Evolutionary conservation across 2,888 invertebrate species (phyloP).

Genomic region (Adela reaumurella): DNA sequence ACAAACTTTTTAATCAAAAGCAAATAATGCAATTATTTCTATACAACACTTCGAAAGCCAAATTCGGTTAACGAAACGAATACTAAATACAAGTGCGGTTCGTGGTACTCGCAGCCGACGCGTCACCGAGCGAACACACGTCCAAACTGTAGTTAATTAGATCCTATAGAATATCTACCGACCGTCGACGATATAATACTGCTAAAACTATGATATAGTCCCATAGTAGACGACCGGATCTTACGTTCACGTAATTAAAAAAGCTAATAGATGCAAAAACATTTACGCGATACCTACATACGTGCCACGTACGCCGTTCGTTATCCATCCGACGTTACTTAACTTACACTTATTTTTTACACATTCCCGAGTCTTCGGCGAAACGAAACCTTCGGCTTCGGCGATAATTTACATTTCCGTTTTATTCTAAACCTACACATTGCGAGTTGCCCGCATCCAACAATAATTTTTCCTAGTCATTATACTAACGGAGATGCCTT

Average conservation of each 20-base stretch:
- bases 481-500: too few relatives aligned
- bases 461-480: too few relatives aligned
- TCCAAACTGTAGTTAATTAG: slow-evolving; percentile 14
- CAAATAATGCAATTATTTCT: too few relatives aligned
- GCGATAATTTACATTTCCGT: not conserved
- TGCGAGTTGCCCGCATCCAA: too few relatives aligned
- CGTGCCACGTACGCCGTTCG: slow-evolving; percentile 19
- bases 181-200: slow-evolving; percentile 36
- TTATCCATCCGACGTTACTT: slow-evolving; percentile 7
- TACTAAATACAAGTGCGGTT: too few relatives aligned
- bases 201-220: slow-evolving; percentile 32
- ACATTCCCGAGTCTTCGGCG: not conserved
- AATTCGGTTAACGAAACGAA: too few relatives aligned
- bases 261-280: slow-evolving; percentile 13
- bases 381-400: not conserved
- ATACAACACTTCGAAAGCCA: too few relatives aligned
- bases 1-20: too few relatives aligned
- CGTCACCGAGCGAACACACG: not conserved
- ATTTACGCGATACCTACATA: slow-evolving; percentile 18
- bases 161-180: slow-evolving; percentile 18
- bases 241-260: slow-evolving; percentile 7
- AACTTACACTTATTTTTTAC: slow-evolving; percentile 9
- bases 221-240: slow-evolving; percentile 2
- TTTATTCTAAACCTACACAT: not conserved
- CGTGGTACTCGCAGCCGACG: too few relatives aligned